Percentiles rank a stretch among this genome's conserved stretches.
phyloP scores from a whole-genome alignment of 1,140 invertebrate genomes.

The Polypedilum pembai region DNA sequence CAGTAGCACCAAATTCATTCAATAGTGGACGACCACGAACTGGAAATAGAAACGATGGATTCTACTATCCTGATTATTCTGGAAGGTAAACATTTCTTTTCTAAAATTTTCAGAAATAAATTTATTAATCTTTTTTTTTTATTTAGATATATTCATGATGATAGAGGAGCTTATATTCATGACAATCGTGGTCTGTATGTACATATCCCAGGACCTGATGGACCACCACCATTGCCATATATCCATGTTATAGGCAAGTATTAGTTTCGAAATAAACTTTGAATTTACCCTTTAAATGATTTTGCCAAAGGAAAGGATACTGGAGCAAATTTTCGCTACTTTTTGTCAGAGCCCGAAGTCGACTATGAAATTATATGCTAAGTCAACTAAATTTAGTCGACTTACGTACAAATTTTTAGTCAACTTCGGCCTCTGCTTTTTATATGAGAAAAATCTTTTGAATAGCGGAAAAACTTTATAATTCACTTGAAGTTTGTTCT shows the following conservation, averaged over 20 bases:
- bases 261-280: too few species aligned
- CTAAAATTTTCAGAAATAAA: neutral
- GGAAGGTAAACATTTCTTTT: constrained; percentile 3
- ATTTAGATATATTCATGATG: constrained; percentile 24
- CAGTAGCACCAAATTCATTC: neutral
- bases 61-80: constrained; percentile 15
- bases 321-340: too few species aligned
- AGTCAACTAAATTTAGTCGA: too few species aligned
- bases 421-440: too few species aligned
- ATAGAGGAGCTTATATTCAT: constrained; percentile 23
- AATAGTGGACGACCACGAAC: neutral
- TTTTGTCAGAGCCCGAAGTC: too few species aligned
- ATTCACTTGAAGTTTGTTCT: too few species aligned
- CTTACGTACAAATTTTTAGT: too few species aligned
- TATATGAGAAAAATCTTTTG: too few species aligned
- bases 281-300: too few species aligned
- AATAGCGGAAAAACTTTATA: too few species aligned
- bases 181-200: constrained; percentile 22
- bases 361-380: too few species aligned
- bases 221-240: constrained; percentile 35
- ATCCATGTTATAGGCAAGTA: constrained; percentile 35
- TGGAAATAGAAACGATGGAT: neutral
- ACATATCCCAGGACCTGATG: constrained; percentile 28
- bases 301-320: too few species aligned
- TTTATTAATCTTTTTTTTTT: neutral